Conservation (phyloP, 1,140 invertebrate species). For the Sarcophaga peregrina region DNA sequence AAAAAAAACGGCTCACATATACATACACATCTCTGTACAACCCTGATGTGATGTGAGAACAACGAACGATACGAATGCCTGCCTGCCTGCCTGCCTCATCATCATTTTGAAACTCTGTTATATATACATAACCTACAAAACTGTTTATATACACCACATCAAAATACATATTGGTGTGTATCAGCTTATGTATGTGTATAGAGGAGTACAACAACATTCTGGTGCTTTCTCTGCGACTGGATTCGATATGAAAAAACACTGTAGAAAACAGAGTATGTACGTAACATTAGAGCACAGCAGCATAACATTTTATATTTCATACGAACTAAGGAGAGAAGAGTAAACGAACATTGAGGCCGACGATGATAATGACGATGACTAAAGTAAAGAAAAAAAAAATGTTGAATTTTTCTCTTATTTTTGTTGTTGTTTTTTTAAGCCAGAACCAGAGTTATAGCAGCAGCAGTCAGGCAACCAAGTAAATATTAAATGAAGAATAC, state of each 20-base stretch:
- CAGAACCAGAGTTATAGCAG: neutral
- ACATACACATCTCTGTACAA: neutral
- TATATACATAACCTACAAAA: constrained; percentile 66
- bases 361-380: neutral
- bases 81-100: constrained; percentile 19
- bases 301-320: no score
- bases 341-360: neutral
- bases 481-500: neutral
- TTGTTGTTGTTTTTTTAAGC: neutral
- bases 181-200: neutral
- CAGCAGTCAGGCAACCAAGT: neutral
- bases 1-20: no score
- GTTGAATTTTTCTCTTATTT: neutral
- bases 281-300: no score
- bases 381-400: no score
- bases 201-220: neutral
- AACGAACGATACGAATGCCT: constrained; percentile 25
- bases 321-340: neutral
- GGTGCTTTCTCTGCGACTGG: neutral
- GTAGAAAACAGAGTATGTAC: neutral
- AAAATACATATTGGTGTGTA: neutral
- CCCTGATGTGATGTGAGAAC: constrained; percentile 23
- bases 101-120: constrained; percentile 51
- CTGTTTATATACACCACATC: constrained; percentile 51
- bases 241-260: neutral